Base-by-base conservation (phyloP, 2,113 vertebrate species). In the Eclectus roratus region DNA sequence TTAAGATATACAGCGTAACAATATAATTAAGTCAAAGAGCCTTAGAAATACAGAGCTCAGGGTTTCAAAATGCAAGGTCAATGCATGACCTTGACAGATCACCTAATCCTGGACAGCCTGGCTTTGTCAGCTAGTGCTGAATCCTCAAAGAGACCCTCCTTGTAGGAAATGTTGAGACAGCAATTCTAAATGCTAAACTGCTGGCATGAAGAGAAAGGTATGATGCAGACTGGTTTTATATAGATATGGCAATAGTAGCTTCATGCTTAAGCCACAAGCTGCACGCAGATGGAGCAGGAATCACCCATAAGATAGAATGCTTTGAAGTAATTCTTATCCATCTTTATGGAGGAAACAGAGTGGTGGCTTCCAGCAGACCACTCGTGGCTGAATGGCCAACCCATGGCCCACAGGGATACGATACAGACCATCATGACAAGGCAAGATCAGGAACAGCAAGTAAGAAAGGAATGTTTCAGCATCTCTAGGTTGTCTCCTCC, bases 361-460 rank as follows among this genome's bases (percentile, higher is more conserved):
- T n/a, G 17, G 37, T 63, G 25, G 46, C 11, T 94, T 77, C 56
- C 52, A 20, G 50, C 23, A 80, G 65, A 71, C 10, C 41, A 56
- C 9, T 6, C 1, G 0, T 7, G 10, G 35, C 21, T 72, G 39
- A 63, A 6, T 2, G 1, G 70, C 25, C 56, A 82, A 69, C 4
- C 18, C 49, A 25, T 2, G 3, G 43, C 44, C 28, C 23, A 17
- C 2, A 63, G 33, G 17, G 33, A 61, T 58, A 72, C 13, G 49
- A n/a, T 44, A 37, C 43, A 77, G 55, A 10, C 46, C 77, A 44
- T 16, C 29, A 79, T 3, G n/a, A 31, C 37, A 71, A 19, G 7
- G 17, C 14, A 94, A 78, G 46, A 65, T 23, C 37, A 49, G 49
- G 13, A 88, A 77, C 49, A 77, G 13, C 4, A 23, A 79, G 17